Percentiles rank a stretch among this genome's conserved stretches.
phyloP scores from a whole-genome alignment of 2,113 vertebrate species.

The Diadophis punctatus region DNA sequence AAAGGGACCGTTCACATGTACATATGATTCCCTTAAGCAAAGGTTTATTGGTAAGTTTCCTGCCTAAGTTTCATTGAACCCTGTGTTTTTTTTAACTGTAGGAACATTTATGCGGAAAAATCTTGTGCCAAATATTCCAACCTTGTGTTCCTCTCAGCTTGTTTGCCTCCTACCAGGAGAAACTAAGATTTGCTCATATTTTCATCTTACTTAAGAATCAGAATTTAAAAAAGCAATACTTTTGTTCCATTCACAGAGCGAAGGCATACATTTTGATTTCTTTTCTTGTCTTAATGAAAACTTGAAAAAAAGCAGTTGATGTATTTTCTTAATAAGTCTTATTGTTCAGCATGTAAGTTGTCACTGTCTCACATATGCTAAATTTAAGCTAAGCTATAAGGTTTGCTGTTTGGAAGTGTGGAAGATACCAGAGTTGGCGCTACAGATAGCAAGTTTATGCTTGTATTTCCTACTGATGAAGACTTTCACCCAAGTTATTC shows the following conservation, averaged over 20 bases:
- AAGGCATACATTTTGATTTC: constrained; percentile 34
- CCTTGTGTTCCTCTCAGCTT: not conserved
- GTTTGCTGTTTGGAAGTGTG: constrained; percentile 79
- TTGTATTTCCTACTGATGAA: constrained; percentile 83
- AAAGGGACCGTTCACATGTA: not conserved
- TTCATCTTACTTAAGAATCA: constrained; percentile 34
- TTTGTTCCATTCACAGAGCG: not conserved
- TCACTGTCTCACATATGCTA: constrained; percentile 70
- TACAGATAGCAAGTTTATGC: constrained; percentile 79
- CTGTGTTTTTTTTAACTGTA: not conserved
- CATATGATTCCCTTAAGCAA: not conserved
- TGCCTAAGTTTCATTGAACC: not conserved
- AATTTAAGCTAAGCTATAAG: constrained; percentile 77
- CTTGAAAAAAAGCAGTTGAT: constrained; percentile 17
- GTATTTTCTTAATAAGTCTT: constrained; percentile 25
- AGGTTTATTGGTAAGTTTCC: not conserved
- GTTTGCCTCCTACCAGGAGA: not conserved
- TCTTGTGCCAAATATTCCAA: not conserved
- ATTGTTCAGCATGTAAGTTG: constrained; percentile 59
- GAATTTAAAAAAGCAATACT: constrained; percentile 7
- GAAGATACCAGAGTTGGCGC: constrained; percentile 81
- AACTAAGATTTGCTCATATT: constrained; percentile 2
- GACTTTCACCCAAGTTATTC: constrained; percentile 79
- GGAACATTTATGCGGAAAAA: not conserved
- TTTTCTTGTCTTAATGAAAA: constrained; percentile 24